These are phyloP conservation scores for Cinclus mexicanus DNA, from an alignment of 2,113 vertebrate genomes.

Conservation along the genomic window DNA sequence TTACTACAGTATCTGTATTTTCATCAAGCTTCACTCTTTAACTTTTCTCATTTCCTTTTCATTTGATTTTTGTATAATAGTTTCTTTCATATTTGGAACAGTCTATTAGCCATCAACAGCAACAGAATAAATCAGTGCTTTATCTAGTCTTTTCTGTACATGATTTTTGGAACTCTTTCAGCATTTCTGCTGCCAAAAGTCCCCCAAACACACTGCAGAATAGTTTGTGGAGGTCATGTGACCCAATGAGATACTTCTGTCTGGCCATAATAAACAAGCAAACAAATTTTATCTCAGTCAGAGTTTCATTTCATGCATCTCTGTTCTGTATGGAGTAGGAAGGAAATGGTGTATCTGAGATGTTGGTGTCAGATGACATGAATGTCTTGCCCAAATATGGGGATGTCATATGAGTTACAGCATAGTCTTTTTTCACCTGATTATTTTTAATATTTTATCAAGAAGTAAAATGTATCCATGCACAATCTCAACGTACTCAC, in stretches of 20 bases:
- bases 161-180: background rate
- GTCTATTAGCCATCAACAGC: background rate
- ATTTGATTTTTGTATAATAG: background rate
- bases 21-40: background rate
- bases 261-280: background rate
- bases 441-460: background rate
- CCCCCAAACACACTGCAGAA: background rate
- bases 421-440: background rate
- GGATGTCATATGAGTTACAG: background rate
- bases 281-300: background rate
- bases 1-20: background rate
- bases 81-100: constrained; percentile 3
- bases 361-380: background rate
- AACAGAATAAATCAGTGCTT: background rate
- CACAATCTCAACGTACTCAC: background rate
- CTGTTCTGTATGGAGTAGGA: background rate
- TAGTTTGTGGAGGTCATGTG: background rate
- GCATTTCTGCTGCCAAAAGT: background rate
- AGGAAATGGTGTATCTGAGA: background rate
- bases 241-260: background rate
- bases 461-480: background rate
- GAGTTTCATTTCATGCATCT: background rate
- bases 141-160: background rate
- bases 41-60: constrained; percentile 3
- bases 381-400: background rate